Conservation (phyloP, 2,113 vertebrate genomes). For the Atherinomorus stipes region DNA sequence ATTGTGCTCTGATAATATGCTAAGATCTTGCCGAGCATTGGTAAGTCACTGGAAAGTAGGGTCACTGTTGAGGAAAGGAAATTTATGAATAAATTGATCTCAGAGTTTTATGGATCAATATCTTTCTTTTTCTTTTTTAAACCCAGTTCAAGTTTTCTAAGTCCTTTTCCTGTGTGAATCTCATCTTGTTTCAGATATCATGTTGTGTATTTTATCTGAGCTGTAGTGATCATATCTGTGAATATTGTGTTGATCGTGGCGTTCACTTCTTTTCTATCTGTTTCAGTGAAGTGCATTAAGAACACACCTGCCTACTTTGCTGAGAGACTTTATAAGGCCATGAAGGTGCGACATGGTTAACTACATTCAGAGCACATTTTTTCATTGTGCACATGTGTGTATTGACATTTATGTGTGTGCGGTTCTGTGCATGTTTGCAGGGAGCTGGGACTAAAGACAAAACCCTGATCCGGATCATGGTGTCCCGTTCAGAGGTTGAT, state of each 20-base stretch:
- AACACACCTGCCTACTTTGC: conserved; percentile 94
- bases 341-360: conserved; percentile 87
- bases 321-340: conserved; percentile 94
- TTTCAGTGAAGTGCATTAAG: conserved; percentile 96
- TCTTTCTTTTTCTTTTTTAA: too few species aligned
- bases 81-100: too few species aligned
- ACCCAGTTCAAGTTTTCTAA: background rate
- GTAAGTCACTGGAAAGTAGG: too few species aligned
- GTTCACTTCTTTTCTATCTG: conserved; percentile 15
- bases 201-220: background rate
- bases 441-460: conserved; percentile 94
- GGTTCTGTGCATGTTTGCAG: conserved; percentile 65
- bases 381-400: background rate
- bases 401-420: background rate
- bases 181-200: background rate
- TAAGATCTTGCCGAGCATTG: too few species aligned
- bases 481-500: conserved; percentile 94
- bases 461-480: conserved; percentile 95
- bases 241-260: background rate
- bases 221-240: background rate
- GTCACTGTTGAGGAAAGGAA: too few species aligned
- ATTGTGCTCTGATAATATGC: too few species aligned
- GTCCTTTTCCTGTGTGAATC: background rate
- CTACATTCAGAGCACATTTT: background rate
- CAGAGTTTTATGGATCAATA: too few species aligned